A percentile compares a stretch with the other conserved stretches of the same genome.
Evolutionary conservation across 1,140 invertebrate genomes (phyloP).

Genomic region (Agrilus planipennis): DNA sequence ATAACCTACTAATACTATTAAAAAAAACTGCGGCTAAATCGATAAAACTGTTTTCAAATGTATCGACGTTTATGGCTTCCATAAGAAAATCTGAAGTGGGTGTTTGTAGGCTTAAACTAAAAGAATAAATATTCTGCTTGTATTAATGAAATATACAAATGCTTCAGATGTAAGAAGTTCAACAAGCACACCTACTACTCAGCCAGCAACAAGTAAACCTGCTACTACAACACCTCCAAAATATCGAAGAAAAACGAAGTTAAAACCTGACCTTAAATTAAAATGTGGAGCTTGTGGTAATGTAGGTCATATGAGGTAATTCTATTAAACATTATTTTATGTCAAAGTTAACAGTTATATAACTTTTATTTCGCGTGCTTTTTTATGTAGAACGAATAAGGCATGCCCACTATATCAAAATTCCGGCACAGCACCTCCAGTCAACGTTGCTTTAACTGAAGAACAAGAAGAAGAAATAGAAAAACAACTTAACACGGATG

Average conservation of each 20-base stretch:
- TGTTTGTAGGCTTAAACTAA: too few species aligned
- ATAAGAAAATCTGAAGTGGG: neutral
- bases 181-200: conserved; percentile 28
- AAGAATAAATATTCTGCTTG: too few species aligned
- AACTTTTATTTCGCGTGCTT: neutral
- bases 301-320: conserved; percentile 55
- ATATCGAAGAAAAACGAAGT: conserved; percentile 65
- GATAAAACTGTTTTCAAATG: too few species aligned
- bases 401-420: conserved; percentile 88
- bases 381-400: conserved; percentile 70
- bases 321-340: too few species aligned
- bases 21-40: too few species aligned
- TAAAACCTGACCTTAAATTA: conserved; percentile 82
- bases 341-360: neutral
- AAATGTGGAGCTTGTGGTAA: conserved; percentile 96
- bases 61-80: too few species aligned
- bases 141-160: too few species aligned
- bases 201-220: conserved; percentile 18
- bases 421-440: conserved; percentile 44
- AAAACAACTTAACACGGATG: conserved; percentile 59
- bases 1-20: too few species aligned
- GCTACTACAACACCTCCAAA: conserved; percentile 21
- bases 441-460: conserved; percentile 66
- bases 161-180: too few species aligned
- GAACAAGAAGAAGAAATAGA: conserved; percentile 75